These are phyloP conservation scores for Periphyllus acericola DNA, from an alignment of 2,888 invertebrate genomes.

Conservation along the genomic window DNA sequence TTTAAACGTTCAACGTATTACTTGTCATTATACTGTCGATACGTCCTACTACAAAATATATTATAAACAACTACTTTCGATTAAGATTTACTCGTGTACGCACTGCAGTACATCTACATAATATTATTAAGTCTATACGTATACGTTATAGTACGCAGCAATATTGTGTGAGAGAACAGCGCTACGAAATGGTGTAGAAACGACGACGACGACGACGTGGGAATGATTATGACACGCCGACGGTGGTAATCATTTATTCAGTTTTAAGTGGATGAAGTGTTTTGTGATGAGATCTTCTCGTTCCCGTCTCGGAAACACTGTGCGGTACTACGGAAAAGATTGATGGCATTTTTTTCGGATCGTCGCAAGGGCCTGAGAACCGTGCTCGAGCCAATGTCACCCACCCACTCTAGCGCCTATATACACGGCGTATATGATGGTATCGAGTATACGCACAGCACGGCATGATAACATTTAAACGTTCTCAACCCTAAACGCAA, in stretches of 20 bases:
- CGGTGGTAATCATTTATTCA: slow-evolving; percentile 2
- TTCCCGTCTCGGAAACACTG: neutral
- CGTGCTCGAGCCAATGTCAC: neutral
- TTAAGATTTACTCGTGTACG: neutral
- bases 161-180: neutral
- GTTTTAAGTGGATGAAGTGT: slow-evolving; percentile 25
- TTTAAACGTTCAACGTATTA: no score
- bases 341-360: neutral
- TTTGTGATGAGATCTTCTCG: neutral
- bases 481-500: no score
- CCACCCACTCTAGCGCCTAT: no score
- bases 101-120: neutral
- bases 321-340: neutral
- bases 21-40: no score
- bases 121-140: no score
- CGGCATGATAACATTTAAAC: no score
- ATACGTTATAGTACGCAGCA: no score
- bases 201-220: slow-evolving; percentile 1
- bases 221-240: neutral
- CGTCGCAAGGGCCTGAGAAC: neutral
- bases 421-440: no score
- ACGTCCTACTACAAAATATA: no score
- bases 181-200: neutral
- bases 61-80: neutral
- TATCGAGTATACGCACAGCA: no score